Evolutionary conservation across 1,140 invertebrate species (phyloP), one percentile per base, ranked within the genome.

Genomic region (Bombyx mori): DNA sequence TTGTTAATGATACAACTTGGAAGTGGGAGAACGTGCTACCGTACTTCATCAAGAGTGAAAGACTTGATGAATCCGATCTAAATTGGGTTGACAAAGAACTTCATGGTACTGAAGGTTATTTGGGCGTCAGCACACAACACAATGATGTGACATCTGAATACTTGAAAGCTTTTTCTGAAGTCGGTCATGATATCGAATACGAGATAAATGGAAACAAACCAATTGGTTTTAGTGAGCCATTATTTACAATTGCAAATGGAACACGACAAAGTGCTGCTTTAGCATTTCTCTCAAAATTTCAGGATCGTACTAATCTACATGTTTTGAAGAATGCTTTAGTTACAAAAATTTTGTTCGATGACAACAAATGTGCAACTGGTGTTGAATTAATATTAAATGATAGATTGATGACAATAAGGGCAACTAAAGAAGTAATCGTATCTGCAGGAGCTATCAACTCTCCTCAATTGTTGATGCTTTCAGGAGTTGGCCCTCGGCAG

Each of bases 1-100:
- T 1, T 94, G 94, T 62, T 75, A 84, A 0, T 92, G 93, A 66
- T 43, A 5, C 44, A 6, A 52, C 52, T 0, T 97, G 96, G 96
- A 89, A 90, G 7, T 97, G 93, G 79, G 89, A 93, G 4, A 91
- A 94, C 35, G 88, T 92, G 6, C 73, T 71, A n/a, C 52, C 43
- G 44, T 62, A 62, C 54, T 68, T 71, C 45, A 68, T 49, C 5
- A 68, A 68, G 57, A 68, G 59, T 18, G 69, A 71, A 57, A 57
- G 42, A n/a, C 8, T 66, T 6, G 48, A 63, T 5, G 60, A 64
- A 35, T 35, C 2, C 4, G 26, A 35, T 35, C 26, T 35, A 35
- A 35, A 35, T 35, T 35, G 4, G 0, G 26, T 35, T 35, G 26
- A 35, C 26, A 35, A 35, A 35, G 26, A 2, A 35, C 26, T 35